These are phyloP conservation scores for Muscina levida DNA, from an alignment of 2,888 invertebrate species.

Conservation along the genomic window DNA sequence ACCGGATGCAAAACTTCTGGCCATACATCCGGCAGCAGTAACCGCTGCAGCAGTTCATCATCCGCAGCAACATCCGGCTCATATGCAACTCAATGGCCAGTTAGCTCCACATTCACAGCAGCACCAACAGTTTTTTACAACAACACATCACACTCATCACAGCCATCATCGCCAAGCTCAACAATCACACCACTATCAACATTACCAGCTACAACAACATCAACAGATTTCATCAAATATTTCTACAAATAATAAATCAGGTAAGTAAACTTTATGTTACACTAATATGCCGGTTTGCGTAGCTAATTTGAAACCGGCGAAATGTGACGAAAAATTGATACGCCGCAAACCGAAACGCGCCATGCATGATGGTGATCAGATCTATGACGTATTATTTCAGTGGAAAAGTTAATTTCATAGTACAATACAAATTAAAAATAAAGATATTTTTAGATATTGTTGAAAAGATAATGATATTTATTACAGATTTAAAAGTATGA, in stretches of 20 bases:
- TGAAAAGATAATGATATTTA: too few species aligned
- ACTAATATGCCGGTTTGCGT: too few species aligned
- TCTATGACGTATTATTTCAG: too few species aligned
- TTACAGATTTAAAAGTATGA: too few species aligned
- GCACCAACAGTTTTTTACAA: conserved; percentile 56
- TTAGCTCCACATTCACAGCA: conserved; percentile 71
- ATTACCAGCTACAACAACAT: conserved; percentile 71
- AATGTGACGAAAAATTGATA: too few species aligned
- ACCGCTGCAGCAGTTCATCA: conserved; percentile 72
- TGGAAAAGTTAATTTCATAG: too few species aligned
- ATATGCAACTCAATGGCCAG: conserved; percentile 68
- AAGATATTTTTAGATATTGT: too few species aligned
- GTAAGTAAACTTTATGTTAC: conserved; percentile 71
- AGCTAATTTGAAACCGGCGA: too few species aligned
- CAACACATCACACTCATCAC: conserved; percentile 70
- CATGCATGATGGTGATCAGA: too few species aligned
- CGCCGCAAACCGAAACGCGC: too few species aligned
- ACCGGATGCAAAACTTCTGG: conserved; percentile 80
- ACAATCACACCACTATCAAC: conserved; percentile 72
- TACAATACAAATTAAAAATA: too few species aligned
- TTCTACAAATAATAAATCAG: conserved; percentile 76
- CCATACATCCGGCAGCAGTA: conserved; percentile 77
- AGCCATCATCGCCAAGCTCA: conserved; percentile 71
- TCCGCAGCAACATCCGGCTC: conserved; percentile 68
- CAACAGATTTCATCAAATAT: conserved; percentile 72